These are phyloP conservation scores for Nematolebias whitei DNA, from an alignment of 2,113 vertebrate genomes.

Conservation along the genomic window DNA sequence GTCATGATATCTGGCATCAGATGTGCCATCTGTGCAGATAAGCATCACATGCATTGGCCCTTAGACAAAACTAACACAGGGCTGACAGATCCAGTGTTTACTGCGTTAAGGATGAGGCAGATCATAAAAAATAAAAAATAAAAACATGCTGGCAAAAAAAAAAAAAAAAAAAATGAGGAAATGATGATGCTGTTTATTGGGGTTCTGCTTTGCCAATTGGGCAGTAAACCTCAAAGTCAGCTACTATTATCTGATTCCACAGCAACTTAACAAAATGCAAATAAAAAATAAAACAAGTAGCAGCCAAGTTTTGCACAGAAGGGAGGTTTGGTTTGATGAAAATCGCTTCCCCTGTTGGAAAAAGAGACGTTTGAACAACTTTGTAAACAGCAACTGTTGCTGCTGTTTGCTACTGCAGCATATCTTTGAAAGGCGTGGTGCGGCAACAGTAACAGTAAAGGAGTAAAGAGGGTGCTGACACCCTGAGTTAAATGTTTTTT, in stretches of 20 bases:
- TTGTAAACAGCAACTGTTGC: constrained; percentile 7
- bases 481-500: neutral
- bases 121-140: constrained; percentile 15
- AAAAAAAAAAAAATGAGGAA: constrained; percentile 2
- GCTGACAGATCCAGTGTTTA: constrained; percentile 25
- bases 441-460: constrained; percentile 3
- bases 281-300: neutral
- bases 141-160: neutral
- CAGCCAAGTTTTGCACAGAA: neutral
- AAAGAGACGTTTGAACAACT: constrained; percentile 12
- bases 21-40: constrained; percentile 57
- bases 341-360: neutral
- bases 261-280: neutral
- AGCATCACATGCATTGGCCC: constrained; percentile 50
- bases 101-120: constrained; percentile 8
- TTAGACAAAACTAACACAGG: constrained; percentile 35
- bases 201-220: neutral
- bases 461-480: neutral
- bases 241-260: constrained; percentile 11
- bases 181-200: constrained; percentile 11
- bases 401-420: neutral
- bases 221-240: neutral
- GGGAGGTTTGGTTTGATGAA: neutral
- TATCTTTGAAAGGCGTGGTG: neutral
- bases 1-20: constrained; percentile 56